Evolutionary conservation across 2,797 vertebrate species (phyloP).

Genomic region (Hafferia zeledoni): DNA sequence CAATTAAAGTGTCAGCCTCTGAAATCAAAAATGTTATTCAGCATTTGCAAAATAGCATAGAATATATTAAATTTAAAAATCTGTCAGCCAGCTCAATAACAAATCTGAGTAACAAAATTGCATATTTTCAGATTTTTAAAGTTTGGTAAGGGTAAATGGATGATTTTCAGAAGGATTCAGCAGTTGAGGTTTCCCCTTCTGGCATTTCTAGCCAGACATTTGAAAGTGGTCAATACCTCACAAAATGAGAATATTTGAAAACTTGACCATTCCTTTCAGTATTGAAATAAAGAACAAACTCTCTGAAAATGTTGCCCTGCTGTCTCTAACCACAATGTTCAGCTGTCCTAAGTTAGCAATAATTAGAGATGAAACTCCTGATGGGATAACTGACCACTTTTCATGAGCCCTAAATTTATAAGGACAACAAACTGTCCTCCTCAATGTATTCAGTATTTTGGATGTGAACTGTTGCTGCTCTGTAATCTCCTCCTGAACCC

Average conservation of each 20-base stretch:
- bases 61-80: neutral
- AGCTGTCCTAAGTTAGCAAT: neutral
- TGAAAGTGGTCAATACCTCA: neutral
- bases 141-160: neutral
- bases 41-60: neutral
- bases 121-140: neutral
- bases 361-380: neutral
- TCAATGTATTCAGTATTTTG: neutral
- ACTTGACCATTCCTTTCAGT: neutral
- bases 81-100: neutral
- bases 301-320: neutral
- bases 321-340: neutral
- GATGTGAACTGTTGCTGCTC: neutral
- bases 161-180: neutral
- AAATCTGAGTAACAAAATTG: rapidly evolving
- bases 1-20: neutral
- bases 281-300: neutral
- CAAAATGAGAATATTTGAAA: neutral
- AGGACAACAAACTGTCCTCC: neutral
- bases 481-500: neutral
- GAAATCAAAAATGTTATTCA: neutral
- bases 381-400: neutral
- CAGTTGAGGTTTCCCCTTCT: neutral
- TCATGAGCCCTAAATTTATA: neutral
- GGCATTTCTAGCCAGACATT: neutral